Percentiles rank a stretch among this genome's conserved stretches.
These are phyloP conservation scores for Smutsia temminckii DNA, from an alignment of 2,797 vertebrate genomes.

Conservation along the genomic window DNA sequence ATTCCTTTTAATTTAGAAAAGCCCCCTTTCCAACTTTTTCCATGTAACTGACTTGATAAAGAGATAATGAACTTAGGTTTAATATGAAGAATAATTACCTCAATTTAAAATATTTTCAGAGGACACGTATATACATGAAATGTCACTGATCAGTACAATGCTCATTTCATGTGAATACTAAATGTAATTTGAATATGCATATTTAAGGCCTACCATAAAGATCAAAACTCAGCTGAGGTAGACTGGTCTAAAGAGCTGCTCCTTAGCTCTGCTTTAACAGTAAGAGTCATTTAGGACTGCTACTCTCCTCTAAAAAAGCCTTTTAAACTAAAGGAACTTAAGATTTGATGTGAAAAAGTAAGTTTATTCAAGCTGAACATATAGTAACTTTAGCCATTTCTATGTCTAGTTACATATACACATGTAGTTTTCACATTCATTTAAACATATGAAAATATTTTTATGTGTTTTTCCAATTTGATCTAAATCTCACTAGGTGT, in stretches of 20 bases:
- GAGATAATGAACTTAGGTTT: neutral
- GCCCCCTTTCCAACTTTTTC: neutral
- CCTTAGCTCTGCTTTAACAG: neutral
- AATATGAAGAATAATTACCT: constrained; percentile 6
- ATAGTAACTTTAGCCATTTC: neutral
- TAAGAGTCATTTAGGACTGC: neutral
- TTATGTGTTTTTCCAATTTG: neutral
- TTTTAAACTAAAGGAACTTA: neutral
- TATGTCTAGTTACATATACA: neutral
- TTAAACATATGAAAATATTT: neutral
- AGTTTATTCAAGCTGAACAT: neutral
- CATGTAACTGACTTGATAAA: neutral
- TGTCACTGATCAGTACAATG: neutral
- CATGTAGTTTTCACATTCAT: neutral
- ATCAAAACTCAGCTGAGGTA: neutral
- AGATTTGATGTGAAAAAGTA: neutral
- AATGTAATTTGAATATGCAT: neutral
- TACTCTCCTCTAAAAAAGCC: neutral
- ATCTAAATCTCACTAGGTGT: neutral
- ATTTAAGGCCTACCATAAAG: neutral
- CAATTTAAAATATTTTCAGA: neutral
- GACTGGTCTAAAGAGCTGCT: neutral
- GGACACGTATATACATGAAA: neutral
- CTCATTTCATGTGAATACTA: neutral
- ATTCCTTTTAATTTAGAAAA: neutral